These are phyloP conservation scores for Notocelia uddmanniana DNA, from an alignment of 2,888 invertebrate species.

Conservation along the genomic window DNA sequence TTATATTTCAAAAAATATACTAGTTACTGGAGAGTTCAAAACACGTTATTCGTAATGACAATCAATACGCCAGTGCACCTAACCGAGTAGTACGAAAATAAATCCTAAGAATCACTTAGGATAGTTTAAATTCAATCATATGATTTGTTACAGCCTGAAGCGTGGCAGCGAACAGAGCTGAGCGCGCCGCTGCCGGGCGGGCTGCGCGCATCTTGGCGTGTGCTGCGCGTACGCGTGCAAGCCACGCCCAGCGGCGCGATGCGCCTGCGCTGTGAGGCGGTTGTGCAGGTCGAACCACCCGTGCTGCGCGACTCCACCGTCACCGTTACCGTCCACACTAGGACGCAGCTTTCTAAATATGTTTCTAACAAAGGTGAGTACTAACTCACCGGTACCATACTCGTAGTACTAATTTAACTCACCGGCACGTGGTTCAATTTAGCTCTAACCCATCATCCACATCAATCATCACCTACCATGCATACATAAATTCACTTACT, in stretches of 20 bases:
- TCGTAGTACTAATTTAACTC: too few relatives aligned
- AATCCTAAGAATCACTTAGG: too few relatives aligned
- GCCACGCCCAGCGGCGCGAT: slow-evolving; percentile 72
- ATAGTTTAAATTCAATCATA: too few relatives aligned
- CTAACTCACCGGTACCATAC: neutral
- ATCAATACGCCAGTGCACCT: too few relatives aligned
- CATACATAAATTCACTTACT: too few relatives aligned
- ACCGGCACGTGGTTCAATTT: too few relatives aligned
- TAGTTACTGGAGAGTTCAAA: too few relatives aligned
- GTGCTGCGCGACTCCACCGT: slow-evolving; percentile 68
- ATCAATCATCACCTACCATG: too few relatives aligned
- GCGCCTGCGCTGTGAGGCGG: slow-evolving; percentile 75
- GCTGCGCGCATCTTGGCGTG: slow-evolving; percentile 75
- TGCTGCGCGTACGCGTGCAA: slow-evolving; percentile 71
- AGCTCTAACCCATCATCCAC: too few relatives aligned
- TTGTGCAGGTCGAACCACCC: slow-evolving; percentile 73
- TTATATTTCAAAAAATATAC: too few relatives aligned
- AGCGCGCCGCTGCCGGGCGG: slow-evolving; percentile 70
- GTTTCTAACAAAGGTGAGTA: slow-evolving; percentile 73
- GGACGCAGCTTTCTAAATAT: slow-evolving; percentile 78
- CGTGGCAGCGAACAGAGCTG: slow-evolving; percentile 76
- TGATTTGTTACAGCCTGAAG: slow-evolving; percentile 66
- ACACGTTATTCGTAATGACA: too few relatives aligned
- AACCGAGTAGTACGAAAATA: too few relatives aligned
- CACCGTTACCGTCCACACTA: slow-evolving; percentile 74